Percentiles rank a stretch among this genome's conserved stretches.
Conservation (phyloP, 2,888 invertebrate species). For the Ornithoptera priamus region DNA sequence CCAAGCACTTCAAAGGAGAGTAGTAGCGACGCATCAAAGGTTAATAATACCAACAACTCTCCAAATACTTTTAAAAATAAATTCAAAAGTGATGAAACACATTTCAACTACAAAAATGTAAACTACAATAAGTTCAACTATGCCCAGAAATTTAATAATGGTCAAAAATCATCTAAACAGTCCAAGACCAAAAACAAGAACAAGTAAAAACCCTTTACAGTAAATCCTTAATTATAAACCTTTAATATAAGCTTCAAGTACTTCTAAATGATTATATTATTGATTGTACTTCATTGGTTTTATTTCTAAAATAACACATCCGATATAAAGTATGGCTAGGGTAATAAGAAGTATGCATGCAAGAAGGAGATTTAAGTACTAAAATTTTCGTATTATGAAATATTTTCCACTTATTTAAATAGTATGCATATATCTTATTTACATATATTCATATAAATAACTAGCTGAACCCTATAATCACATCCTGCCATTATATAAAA, state of each 20-base stretch:
- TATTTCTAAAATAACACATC: constrained; percentile 32
- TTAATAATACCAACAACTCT: constrained; percentile 29
- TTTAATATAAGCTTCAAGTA: constrained; percentile 46
- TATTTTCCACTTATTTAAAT: no score
- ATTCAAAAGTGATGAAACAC: constrained; percentile 38
- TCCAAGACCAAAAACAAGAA: constrained; percentile 49
- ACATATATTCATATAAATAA: no score
- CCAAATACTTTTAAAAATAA: constrained; percentile 28
- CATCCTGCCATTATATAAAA: no score
- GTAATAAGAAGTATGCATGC: no score
- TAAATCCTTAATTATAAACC: background rate
- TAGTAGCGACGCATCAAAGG: constrained; percentile 17
- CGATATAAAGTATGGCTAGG: background rate
- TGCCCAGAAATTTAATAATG: constrained; percentile 35
- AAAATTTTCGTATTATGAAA: no score
- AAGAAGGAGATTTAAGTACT: no score
- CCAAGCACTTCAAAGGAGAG: constrained; percentile 4
- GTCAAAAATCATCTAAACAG: constrained; percentile 48
- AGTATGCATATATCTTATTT: no score
- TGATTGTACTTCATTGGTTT: constrained; percentile 38
- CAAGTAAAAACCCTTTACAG: background rate
- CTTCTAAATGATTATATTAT: constrained; percentile 38
- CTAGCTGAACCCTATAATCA: no score
- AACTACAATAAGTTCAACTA: constrained; percentile 61
- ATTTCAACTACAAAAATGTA: constrained; percentile 51